Conservation (phyloP, 92 coral and sea anemone species). For the Actinostola sp. region DNA sequence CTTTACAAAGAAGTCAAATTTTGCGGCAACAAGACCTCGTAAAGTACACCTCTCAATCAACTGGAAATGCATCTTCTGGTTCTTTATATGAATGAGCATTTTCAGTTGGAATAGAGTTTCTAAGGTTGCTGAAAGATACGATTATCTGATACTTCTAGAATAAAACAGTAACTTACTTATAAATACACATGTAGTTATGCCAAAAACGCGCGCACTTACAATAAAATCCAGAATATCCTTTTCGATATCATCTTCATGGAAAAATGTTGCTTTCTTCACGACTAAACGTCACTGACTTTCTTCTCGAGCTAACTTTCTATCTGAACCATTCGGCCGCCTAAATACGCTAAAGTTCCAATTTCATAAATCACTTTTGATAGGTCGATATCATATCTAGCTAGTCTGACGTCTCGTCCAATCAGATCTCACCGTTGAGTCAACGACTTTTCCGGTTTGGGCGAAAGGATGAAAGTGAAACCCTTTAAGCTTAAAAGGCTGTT, state of each 20-base stretch:
- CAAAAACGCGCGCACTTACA: neutral
- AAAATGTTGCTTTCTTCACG: neutral
- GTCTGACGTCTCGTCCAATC: constrained; percentile 30
- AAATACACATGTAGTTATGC: neutral
- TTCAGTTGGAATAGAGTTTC: neutral
- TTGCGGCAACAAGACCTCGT: neutral
- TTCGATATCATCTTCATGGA: neutral
- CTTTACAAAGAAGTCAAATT: neutral
- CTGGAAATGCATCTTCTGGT: too few relatives aligned
- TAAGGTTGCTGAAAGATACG: neutral
- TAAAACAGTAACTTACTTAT: neutral
- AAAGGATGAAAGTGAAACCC: constrained; percentile 5
- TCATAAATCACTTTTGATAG: constrained; percentile 82
- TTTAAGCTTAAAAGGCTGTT: constrained; percentile 17
- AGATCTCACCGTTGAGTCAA: constrained; percentile 6
- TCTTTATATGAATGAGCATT: neutral
- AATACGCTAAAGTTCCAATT: constrained; percentile 30
- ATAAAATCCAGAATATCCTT: neutral
- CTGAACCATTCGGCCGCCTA: constrained; percentile 6
- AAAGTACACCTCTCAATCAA: too few relatives aligned
- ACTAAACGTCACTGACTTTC: neutral
- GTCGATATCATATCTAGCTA: constrained; percentile 21
- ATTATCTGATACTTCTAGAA: neutral
- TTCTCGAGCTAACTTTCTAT: neutral
- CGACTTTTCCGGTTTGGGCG: constrained; percentile 24